Conservation (phyloP, 2,113 vertebrate species). For the Rhineura floridana region DNA sequence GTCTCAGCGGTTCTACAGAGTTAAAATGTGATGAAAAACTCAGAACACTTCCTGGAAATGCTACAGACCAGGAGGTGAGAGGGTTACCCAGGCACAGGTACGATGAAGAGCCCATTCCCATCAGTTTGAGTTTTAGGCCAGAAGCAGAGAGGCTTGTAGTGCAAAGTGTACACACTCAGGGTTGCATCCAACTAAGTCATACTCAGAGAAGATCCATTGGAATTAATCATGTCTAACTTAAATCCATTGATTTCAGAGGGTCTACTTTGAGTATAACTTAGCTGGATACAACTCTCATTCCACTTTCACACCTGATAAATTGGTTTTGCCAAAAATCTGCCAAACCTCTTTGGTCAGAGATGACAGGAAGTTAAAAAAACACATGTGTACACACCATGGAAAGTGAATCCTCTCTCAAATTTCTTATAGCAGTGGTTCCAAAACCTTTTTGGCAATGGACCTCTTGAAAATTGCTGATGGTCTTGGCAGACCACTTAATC, state of each 20-base stretch:
- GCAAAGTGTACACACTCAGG: neutral
- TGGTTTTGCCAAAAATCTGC: neutral
- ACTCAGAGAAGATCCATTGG: no score
- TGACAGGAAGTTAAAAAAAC: neutral
- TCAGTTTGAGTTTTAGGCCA: no score
- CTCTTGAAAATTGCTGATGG: no score
- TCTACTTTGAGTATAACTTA: no score
- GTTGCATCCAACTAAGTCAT: no score
- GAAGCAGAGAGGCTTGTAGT: neutral
- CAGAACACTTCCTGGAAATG: neutral
- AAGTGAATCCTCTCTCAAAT: neutral
- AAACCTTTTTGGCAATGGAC: no score
- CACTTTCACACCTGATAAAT: neutral
- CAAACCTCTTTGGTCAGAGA: neutral
- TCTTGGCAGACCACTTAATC: no score
- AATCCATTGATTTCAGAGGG: no score
- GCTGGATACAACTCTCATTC: no score
- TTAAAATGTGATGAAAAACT: neutral
- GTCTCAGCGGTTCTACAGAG: neutral
- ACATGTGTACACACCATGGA: neutral
- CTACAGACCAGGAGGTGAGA: neutral
- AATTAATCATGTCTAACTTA: no score
- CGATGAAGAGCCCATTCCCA: neutral
- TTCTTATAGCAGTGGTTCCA: no score
- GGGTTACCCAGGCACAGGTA: neutral